Base-by-base conservation (phyloP, 2,888 invertebrate species). In the Sesia bembeciformis region DNA sequence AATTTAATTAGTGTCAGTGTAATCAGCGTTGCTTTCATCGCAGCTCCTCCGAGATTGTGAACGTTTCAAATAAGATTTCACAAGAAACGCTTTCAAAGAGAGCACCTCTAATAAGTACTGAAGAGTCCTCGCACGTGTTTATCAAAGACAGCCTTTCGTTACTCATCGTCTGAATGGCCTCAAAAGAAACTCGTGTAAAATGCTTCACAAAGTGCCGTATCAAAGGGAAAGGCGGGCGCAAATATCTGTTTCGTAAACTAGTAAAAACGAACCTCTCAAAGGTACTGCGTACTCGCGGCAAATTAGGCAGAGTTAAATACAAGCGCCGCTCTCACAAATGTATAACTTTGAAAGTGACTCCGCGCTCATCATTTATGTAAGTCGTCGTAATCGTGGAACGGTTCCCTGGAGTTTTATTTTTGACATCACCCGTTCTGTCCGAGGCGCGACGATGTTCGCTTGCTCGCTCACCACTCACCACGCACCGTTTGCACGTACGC, bases 141-240 rank as follows among this genome's bases (percentile, higher is more conserved):
- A 89, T 88, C 88, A 89, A 88, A 89, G 89, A 88, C 89, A 88
- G 88, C 88, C 88, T 89, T 89, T 88, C 89, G 88, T 88, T 89
- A 88, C 88, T 88, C 85, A 86, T 85, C 87, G 89, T 88, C 82
- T 89, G 89, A 89, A 89, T 88, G 87, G 88, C 84, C 87, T 89
- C 89, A 88, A 89, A 89, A 88, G 88, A 88, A 88, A 86, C 88
- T 88, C 88, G 88, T 86, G 89, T 87, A 88, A 88, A 89, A 89
- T 84, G 87, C 84, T 88, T 82, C 84, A 86, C 88, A 88, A 89
- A 89, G 89, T 88, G 86, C 84, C 84, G 88, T 87, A 84, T 89
- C 86, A 88, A 88, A 89, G 87, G 72, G 86, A 77, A 80, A 84
- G 85, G 87, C 87, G 86, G 87, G 87, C 87, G 87, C 88, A 87